phyloP scores from a whole-genome alignment of 2,797 vertebrate species.

The Huso huso region DNA sequence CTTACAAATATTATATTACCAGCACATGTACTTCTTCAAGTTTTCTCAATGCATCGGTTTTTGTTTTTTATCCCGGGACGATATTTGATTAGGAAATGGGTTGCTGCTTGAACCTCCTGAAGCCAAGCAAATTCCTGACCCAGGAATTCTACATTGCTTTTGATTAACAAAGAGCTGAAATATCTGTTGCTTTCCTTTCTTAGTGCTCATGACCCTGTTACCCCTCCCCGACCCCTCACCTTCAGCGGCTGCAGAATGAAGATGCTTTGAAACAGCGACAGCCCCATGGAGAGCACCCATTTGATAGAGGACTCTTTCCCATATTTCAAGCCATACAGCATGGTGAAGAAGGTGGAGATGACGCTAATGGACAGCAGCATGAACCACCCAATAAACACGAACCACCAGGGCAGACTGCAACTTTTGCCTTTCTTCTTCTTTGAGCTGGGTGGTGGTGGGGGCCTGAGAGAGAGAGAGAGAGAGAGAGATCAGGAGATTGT shows the following conservation, averaged over 20 bases:
- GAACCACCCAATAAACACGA: constrained; percentile 67
- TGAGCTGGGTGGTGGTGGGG: constrained; percentile 27
- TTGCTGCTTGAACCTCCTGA: too few relatives aligned
- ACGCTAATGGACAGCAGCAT: constrained; percentile 63
- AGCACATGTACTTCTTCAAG: too few relatives aligned
- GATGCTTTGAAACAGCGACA: constrained; percentile 75
- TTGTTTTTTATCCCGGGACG: too few relatives aligned
- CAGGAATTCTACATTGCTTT: too few relatives aligned
- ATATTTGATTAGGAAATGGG: not conserved
- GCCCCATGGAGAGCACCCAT: constrained; percentile 68
- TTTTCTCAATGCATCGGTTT: too few relatives aligned
- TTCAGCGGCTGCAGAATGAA: constrained; percentile 76
- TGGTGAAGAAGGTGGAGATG: constrained; percentile 68
- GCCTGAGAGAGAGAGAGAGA: constrained; percentile 28
- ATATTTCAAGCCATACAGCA: constrained; percentile 67
- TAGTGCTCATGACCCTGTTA: not conserved
- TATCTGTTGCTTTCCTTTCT: not conserved
- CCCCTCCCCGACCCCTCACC: constrained; percentile 34
- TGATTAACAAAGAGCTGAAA: too few relatives aligned
- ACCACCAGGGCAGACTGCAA: constrained; percentile 73
- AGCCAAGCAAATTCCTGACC: too few relatives aligned
- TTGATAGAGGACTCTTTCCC: constrained; percentile 62
- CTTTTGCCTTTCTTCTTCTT: constrained; percentile 26
- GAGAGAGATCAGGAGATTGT: too few relatives aligned
- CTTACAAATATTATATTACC: too few relatives aligned